Base-by-base conservation (phyloP, 2,797 vertebrate genomes). In the Liparis tanakae region DNA sequence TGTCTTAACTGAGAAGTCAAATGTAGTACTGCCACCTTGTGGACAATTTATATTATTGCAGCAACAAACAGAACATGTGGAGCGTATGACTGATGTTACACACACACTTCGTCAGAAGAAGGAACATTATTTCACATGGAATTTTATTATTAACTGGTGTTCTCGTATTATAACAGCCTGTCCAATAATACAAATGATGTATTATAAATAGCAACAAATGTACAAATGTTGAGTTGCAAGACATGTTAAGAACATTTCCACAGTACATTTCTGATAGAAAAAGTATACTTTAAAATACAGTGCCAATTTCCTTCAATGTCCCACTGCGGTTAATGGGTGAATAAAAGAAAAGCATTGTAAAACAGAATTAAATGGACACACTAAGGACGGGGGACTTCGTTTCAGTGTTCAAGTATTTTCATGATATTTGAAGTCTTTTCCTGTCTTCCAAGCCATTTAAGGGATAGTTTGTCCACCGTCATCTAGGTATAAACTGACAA, bases 151-250 rank as follows among this genome's bases (percentile, higher is more conserved):
- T 30, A 30, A 30, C 25, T 30, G 25, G 25, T 30, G 25, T 30
- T 30, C 25, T 30, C 25, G 25, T 30, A 30, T 30, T 22, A 67
- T 37, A 65, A 10, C 72, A 13, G 13, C 43, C 74, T 44, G 64
- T 33, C n/a, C 62, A 56, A 43, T 74, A 70, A 86, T 87, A 82
- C 76, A 78, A 60, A 50, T 68, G 22, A 22, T 10, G 22, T 25
- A 83, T 76, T 81, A 89, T 88, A 88, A 91, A 91, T 87, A 90
- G 63, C 46, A 80, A 83, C 75, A 82, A 51, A 59, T 82, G 70
- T 82, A 86, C 62, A 85, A 87, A 87, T 44, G 59, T 80, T 55
- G 71, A 79, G 71, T 65, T 74, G 77, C 76, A 70, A 74, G 70
- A 83, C 46, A 72, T 73, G 80, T 88, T 82, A 83, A 81, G 72